Conservation (phyloP, 2,888 invertebrate genomes). For the Agrochola litura region DNA sequence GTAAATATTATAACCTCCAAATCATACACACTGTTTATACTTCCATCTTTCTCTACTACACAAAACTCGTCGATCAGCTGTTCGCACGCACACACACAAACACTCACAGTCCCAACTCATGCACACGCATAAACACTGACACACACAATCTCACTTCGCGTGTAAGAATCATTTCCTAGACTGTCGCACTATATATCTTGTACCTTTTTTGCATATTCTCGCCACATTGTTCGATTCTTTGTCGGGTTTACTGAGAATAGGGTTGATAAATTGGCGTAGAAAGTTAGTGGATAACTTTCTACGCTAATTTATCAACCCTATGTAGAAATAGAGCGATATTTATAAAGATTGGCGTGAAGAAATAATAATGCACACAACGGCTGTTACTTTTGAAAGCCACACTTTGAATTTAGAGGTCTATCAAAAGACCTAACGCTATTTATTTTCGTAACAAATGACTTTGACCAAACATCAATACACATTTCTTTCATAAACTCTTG, state of each 20-base stretch:
- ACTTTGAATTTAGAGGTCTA: neutral
- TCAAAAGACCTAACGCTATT: neutral
- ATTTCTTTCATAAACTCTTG: neutral
- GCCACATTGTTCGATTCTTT: constrained; percentile 53
- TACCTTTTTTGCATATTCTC: constrained; percentile 61
- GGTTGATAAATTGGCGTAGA: constrained; percentile 42
- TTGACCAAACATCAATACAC: neutral
- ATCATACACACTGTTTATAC: constrained; percentile 1
- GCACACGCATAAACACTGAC: constrained; percentile 2
- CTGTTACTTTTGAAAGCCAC: neutral
- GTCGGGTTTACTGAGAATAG: constrained; percentile 45
- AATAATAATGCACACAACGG: neutral
- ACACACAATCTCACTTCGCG: constrained; percentile 56
- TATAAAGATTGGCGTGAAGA: neutral
- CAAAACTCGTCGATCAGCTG: constrained; percentile 51
- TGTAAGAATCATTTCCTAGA: constrained; percentile 60
- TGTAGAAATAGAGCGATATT: neutral
- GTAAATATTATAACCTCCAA: neutral
- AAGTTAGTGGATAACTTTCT: constrained; percentile 20
- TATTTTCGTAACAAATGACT: neutral
- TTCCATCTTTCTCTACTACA: constrained; percentile 48
- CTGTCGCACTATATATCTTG: constrained; percentile 53
- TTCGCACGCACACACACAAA: constrained; percentile 15
- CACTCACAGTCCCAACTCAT: neutral
- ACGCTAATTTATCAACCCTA: too few species aligned